Evolutionary conservation across 1,140 invertebrate species (phyloP).

Genomic region (Seison nebaliae): DNA sequence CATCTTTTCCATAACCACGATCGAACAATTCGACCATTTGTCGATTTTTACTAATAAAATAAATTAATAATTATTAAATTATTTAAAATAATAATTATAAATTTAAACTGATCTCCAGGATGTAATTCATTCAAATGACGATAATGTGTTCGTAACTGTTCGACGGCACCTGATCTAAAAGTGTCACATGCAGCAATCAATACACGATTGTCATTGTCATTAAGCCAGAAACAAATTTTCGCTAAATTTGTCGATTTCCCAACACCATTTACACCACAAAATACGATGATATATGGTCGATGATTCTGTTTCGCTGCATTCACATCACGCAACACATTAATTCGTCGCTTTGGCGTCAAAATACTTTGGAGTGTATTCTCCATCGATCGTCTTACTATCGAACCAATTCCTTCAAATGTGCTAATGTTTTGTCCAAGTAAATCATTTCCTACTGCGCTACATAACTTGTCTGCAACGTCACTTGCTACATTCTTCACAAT

Average conservation of each 20-base stretch:
- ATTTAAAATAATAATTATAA: neutral
- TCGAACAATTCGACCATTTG: slow-evolving; percentile 79
- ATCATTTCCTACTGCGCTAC: slow-evolving; percentile 67
- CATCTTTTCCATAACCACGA: slow-evolving; percentile 66
- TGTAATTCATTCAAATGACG: slow-evolving; percentile 75
- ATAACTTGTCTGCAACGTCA: slow-evolving; percentile 73
- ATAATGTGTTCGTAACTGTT: slow-evolving; percentile 80
- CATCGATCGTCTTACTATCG: slow-evolving; percentile 41
- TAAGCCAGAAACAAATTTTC: slow-evolving; percentile 93
- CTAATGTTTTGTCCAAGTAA: slow-evolving; percentile 73
- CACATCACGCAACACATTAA: slow-evolving; percentile 86
- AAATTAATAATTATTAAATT: neutral
- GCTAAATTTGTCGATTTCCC: slow-evolving; percentile 97
- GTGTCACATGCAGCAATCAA: slow-evolving; percentile 96
- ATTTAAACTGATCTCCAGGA: slow-evolving; percentile 43
- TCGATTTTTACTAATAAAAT: slow-evolving; percentile 15
- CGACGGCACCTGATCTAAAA: slow-evolving; percentile 90
- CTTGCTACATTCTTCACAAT: slow-evolving; percentile 74
- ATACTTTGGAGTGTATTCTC: slow-evolving; percentile 48
- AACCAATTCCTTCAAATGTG: slow-evolving; percentile 57
- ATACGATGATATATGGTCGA: slow-evolving; percentile 74
- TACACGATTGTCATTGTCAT: slow-evolving; percentile 81
- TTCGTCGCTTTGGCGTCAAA: slow-evolving; percentile 63
- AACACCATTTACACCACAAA: slow-evolving; percentile 97
- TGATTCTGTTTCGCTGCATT: slow-evolving; percentile 51